Evolutionary conservation across 1,140 invertebrate genomes (phyloP), one percentile per base, ranked within the genome.

Genomic region (Polypedilum vanderplanki): DNA sequence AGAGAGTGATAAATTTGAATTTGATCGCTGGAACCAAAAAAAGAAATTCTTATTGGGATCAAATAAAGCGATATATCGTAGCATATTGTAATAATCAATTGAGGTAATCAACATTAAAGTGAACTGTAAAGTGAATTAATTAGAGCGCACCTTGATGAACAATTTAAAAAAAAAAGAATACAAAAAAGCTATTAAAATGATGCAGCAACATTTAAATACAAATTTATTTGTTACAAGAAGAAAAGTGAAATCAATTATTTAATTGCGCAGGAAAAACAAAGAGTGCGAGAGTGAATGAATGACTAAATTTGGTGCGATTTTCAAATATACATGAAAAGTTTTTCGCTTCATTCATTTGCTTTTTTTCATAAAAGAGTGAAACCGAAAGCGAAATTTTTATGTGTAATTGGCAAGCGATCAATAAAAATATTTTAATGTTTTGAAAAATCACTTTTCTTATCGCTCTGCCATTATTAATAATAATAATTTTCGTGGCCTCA

Each of bases 301-400:
- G 65, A 70, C 65, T 70, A 70, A 70, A 70, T 70, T 70, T 70
- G 65, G 65, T 70, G 15, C 65, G 65, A 70, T 70, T 70, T 70
- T 10, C 20, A 22, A 70, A 70, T 65, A 33, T 41, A 70, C 12
- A 40, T 20, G 75, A 22, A 22, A 75, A 70, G 8, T 18, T 20
- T 10, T 20, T 70, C 20, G 3, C 3, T 18, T 18, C 20, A 10
- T 67, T 20, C 10, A 18, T 17, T 17, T 2, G 17, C 10, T 67
- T 67, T 67, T 65, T 5, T 67, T 18, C 20, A 75, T 17, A 10
- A 75, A 33, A 70, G 18, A 20, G 65, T 22, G 65, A 18, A 22
- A 10, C 20, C 46, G 46, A 57, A 8, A 57, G 46, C 18, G 65
- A 7, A 17, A 33, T 70, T 70, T n/a, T 70, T 18, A 20, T 70